Evolutionary conservation across 2,888 invertebrate genomes (phyloP).

Genomic region (Ypsolopha scabrella): DNA sequence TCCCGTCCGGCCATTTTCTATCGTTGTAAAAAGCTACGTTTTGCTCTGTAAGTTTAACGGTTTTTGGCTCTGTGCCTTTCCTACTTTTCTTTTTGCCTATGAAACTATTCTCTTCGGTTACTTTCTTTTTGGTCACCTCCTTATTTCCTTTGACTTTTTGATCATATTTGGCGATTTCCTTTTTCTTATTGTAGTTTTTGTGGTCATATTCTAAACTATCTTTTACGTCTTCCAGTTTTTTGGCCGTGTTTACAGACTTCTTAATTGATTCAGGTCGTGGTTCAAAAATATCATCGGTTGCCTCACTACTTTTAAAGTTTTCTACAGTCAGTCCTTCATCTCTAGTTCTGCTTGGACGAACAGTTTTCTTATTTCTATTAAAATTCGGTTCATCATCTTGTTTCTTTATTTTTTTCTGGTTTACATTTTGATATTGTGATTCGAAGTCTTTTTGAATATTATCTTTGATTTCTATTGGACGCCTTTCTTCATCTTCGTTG

Average conservation of each 20-base stretch:
- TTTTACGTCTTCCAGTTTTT: too few species aligned
- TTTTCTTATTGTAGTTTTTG: too few species aligned
- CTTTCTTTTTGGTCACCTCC: not conserved
- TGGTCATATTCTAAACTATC: too few species aligned
- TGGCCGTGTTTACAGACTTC: too few species aligned
- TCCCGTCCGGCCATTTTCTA: conserved; percentile 38
- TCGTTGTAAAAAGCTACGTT: conserved; percentile 50
- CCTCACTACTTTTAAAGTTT: not conserved
- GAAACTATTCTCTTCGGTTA: not conserved
- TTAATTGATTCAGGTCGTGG: too few species aligned
- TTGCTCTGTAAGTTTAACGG: conserved; percentile 25
- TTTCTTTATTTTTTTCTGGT: too few species aligned
- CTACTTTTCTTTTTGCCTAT: not conserved
- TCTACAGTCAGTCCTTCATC: not conserved
- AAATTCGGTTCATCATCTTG: too few species aligned
- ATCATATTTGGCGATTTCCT: too few species aligned
- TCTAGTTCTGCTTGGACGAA: not conserved
- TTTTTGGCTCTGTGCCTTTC: conserved; percentile 13
- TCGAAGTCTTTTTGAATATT: too few species aligned
- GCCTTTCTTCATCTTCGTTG: not conserved
- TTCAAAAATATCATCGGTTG: not conserved
- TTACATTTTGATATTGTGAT: too few species aligned
- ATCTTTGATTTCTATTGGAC: too few species aligned
- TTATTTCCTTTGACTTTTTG: not conserved
- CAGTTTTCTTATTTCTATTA: too few species aligned